Conservation (phyloP, 2,113 vertebrate species). For the Scatophagus argus region DNA sequence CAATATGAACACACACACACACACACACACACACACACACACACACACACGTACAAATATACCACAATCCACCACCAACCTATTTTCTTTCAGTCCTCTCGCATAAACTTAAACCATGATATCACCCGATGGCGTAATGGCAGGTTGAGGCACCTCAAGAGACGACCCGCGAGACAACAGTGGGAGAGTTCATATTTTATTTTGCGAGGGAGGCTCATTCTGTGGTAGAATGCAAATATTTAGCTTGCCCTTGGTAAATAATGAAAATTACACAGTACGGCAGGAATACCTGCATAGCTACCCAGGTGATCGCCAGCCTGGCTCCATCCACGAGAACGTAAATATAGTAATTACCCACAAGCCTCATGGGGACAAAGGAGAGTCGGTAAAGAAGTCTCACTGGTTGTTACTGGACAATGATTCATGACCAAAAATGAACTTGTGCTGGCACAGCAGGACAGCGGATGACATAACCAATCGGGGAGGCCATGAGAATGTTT, state of each 20-base stretch:
- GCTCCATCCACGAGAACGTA: slow-evolving; percentile 67
- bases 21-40: slow-evolving; percentile 7
- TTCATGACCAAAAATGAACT: slow-evolving; percentile 53
- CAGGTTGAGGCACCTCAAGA: slow-evolving; percentile 26
- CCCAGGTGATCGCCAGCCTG: slow-evolving; percentile 81
- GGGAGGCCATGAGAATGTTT: slow-evolving; percentile 75
- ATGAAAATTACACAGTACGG: slow-evolving; percentile 76
- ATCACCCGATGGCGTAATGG: slow-evolving; percentile 54
- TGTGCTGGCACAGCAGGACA: slow-evolving; percentile 14
- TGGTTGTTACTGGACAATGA: slow-evolving; percentile 56
- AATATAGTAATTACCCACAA: slow-evolving; percentile 77
- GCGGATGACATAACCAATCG: slow-evolving; percentile 50
- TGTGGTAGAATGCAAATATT: slow-evolving; percentile 81
- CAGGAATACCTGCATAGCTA: slow-evolving; percentile 75
- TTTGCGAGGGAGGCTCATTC: slow-evolving; percentile 43
- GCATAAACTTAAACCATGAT: slow-evolving; percentile 34
- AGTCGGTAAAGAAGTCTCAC: slow-evolving; percentile 38
- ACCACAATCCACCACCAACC: neutral
- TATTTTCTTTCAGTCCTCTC: slow-evolving; percentile 32
- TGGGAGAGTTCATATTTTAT: slow-evolving; percentile 45
- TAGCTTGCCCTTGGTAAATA: slow-evolving; percentile 71
- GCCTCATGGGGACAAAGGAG: slow-evolving; percentile 40
- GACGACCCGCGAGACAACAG: too few relatives aligned
- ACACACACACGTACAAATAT: slow-evolving; percentile 6
- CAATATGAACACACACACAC: slow-evolving; percentile 19